phyloP scores from a whole-genome alignment of 2,888 invertebrate species.

The Andrena praecox region DNA sequence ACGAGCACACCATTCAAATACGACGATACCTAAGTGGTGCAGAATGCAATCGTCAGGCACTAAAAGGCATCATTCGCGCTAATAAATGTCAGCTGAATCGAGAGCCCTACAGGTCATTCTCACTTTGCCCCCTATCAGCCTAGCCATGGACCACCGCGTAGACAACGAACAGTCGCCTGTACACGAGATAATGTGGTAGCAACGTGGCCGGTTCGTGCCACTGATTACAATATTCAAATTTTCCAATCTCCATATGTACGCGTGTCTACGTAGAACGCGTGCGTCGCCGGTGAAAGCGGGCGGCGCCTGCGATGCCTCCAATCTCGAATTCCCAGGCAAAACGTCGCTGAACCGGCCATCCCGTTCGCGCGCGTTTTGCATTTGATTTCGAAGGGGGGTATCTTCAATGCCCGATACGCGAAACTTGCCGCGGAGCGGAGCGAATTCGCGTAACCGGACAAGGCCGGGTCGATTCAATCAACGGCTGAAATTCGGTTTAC shows the following conservation, averaged over 20 bases:
- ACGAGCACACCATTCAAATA: too few species aligned
- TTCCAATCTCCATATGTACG: constrained; percentile 76
- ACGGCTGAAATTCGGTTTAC: neutral
- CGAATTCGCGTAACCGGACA: neutral
- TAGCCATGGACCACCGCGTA: neutral
- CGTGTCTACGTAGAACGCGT: constrained; percentile 43
- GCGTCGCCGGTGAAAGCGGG: constrained; percentile 31
- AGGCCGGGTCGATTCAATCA: neutral
- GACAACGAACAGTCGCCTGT: neutral
- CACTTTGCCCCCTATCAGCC: neutral
- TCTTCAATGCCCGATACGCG: constrained; percentile 6
- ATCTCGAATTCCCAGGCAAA: constrained; percentile 39
- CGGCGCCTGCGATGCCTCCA: constrained; percentile 22
- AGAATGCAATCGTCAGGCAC: neutral
- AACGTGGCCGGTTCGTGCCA: constrained; percentile 70
- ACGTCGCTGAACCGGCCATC: neutral
- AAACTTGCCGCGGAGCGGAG: neutral
- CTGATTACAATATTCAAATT: constrained; percentile 81
- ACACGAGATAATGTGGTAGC: constrained; percentile 66
- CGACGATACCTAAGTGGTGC: too few species aligned
- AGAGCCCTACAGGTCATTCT: neutral
- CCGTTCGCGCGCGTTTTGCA: constrained; percentile 25
- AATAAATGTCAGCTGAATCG: constrained; percentile 5
- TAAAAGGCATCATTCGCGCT: neutral
- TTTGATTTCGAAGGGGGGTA: constrained; percentile 22